These are phyloP conservation scores for Amphipyra berbera DNA, from an alignment of 2,888 invertebrate genomes.

Conservation along the genomic window DNA sequence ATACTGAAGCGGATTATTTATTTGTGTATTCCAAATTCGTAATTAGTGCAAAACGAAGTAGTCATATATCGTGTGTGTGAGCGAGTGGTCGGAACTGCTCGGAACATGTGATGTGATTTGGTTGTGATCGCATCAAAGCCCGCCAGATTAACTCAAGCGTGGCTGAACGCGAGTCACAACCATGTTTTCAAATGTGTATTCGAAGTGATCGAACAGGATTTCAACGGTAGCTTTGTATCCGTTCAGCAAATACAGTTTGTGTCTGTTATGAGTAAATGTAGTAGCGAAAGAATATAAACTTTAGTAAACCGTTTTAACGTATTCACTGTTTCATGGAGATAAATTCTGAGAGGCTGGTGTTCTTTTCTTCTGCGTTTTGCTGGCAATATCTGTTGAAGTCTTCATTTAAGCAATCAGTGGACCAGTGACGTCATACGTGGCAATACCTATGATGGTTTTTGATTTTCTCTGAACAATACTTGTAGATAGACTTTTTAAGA, in stretches of 20 bases:
- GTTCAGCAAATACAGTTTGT: conserved; percentile 43
- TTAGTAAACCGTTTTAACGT: not conserved
- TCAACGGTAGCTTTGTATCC: conserved; percentile 52
- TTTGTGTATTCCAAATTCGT: conserved; percentile 29
- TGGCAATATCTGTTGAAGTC: no score
- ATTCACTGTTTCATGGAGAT: no score
- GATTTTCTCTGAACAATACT: no score
- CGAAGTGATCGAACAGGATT: conserved; percentile 66
- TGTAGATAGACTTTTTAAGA: no score
- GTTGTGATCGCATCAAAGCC: conserved; percentile 66
- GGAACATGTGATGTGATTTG: conserved; percentile 67
- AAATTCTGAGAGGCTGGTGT: no score
- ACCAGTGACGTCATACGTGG: no score
- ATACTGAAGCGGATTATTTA: conserved; percentile 7
- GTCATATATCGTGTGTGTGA: conserved; percentile 3
- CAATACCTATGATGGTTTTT: no score
- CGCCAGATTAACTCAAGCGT: conserved; percentile 69
- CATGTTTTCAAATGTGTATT: conserved; percentile 67
- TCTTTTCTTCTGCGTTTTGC: no score
- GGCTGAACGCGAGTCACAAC: conserved; percentile 62
- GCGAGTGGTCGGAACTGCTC: conserved; percentile 2
- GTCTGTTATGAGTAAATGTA: conserved; percentile 36
- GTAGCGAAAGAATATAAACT: conserved; percentile 20
- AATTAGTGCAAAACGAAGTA: conserved; percentile 22
- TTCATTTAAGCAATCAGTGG: no score